A percentile compares a stretch with the other conserved stretches of the same genome.
These are phyloP conservation scores for Schizotus pectinicornis DNA, from an alignment of 2,888 invertebrate species.

Conservation along the genomic window DNA sequence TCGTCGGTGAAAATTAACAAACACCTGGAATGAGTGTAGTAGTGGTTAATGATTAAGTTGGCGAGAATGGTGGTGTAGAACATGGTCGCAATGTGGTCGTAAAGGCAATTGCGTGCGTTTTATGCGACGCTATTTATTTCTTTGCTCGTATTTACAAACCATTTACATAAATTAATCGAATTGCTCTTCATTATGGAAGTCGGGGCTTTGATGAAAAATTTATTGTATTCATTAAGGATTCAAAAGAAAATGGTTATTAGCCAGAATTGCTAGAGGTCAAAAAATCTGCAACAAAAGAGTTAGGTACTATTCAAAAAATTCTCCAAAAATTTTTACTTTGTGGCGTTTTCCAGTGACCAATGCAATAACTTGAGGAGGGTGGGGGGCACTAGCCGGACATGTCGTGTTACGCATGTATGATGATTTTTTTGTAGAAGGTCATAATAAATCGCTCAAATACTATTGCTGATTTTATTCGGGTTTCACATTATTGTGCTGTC, in stretches of 20 bases:
- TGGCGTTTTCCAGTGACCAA: constrained; percentile 10
- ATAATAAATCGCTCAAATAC: constrained; percentile 43
- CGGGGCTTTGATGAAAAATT: no score
- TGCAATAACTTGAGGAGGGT: constrained; percentile 2
- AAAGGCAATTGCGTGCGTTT: no score
- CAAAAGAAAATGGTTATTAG: no score
- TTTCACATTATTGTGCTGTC: constrained; percentile 30
- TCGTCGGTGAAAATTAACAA: constrained; percentile 24
- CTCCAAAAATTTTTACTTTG: neutral
- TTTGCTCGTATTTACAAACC: no score
- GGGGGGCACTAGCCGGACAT: constrained; percentile 22
- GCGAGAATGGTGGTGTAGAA: constrained; percentile 15
- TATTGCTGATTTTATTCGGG: constrained; percentile 43
- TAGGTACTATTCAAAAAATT: neutral
- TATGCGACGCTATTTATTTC: no score
- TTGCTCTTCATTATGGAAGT: no score
- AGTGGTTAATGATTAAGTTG: constrained; percentile 18
- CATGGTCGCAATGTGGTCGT: no score
- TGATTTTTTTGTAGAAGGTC: constrained; percentile 54
- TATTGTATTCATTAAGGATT: no score
- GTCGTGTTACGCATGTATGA: constrained; percentile 52
- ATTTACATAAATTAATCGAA: no score
- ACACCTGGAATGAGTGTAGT: constrained; percentile 22
- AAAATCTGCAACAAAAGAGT: no score
- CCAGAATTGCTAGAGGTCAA: no score